These are phyloP conservation scores for Cyprinus carpio DNA, from an alignment of 2,113 vertebrate species.

Conservation along the genomic window DNA sequence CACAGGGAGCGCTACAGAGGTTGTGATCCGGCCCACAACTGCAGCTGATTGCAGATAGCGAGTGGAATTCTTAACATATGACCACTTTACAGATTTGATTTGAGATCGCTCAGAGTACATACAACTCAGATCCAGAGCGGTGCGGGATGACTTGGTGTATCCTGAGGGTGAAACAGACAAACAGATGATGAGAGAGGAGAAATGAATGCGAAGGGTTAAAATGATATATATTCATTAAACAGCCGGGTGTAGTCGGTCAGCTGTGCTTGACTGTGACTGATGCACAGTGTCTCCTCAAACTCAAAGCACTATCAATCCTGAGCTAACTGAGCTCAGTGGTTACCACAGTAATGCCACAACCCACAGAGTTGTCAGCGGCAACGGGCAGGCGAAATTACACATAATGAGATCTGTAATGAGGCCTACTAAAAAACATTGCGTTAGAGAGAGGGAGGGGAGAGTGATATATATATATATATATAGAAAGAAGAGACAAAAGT, in stretches of 20 bases:
- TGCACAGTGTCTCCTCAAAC: conserved; percentile 43
- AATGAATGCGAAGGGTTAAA: conserved; percentile 27
- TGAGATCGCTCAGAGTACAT: conserved; percentile 60
- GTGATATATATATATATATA: conserved; percentile 39
- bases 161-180: conserved; percentile 62
- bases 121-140: conserved; percentile 64
- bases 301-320: conserved; percentile 52
- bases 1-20: conserved; percentile 62
- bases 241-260: conserved; percentile 13
- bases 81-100: conserved; percentile 61
- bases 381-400: conserved; percentile 58
- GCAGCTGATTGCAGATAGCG: not conserved
- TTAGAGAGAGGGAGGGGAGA: conserved; percentile 31
- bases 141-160: not conserved
- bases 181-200: not conserved
- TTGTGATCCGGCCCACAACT: conserved; percentile 55
- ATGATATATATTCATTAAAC: conserved; percentile 43
- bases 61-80: conserved; percentile 59
- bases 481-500: conserved; percentile 29
- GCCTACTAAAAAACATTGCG: conserved; percentile 53
- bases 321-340: conserved; percentile 49
- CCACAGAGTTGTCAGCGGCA: conserved; percentile 43
- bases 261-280: conserved; percentile 45
- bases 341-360: conserved; percentile 43
- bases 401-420: conserved; percentile 59